phyloP scores from a whole-genome alignment of 1,140 invertebrate genomes.

The Papilio xuthus region DNA sequence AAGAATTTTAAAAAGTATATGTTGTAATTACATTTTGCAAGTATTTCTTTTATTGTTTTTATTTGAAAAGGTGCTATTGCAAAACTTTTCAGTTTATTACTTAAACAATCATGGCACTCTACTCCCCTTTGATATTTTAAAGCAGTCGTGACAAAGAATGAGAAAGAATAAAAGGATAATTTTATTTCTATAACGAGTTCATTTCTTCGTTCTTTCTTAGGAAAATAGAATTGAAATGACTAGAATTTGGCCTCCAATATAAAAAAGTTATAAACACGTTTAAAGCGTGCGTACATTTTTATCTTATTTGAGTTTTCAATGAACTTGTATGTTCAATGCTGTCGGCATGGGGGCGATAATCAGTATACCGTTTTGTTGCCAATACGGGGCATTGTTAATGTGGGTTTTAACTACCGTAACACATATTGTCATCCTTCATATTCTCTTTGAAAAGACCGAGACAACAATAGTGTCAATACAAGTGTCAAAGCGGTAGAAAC shows the following conservation, averaged over 20 bases:
- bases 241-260: background rate
- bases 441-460: no score
- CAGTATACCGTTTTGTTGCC: conserved; percentile 53
- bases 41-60: background rate
- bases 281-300: background rate
- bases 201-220: background rate
- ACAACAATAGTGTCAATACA: no score
- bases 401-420: conserved; percentile 37
- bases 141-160: background rate
- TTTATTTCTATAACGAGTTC: no score
- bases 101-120: background rate
- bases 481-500: background rate
- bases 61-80: background rate
- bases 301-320: conserved; percentile 14
- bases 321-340: conserved; percentile 33
- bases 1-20: background rate
- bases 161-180: no score
- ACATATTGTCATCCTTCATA: background rate
- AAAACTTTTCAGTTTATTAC: background rate
- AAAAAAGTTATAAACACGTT: background rate
- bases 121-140: background rate
- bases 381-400: conserved; percentile 29
- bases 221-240: background rate
- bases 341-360: conserved; percentile 47
- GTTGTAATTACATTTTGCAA: background rate